Base-by-base conservation (phyloP, 2,888 invertebrate species). In the Cheilosia scutellata region DNA sequence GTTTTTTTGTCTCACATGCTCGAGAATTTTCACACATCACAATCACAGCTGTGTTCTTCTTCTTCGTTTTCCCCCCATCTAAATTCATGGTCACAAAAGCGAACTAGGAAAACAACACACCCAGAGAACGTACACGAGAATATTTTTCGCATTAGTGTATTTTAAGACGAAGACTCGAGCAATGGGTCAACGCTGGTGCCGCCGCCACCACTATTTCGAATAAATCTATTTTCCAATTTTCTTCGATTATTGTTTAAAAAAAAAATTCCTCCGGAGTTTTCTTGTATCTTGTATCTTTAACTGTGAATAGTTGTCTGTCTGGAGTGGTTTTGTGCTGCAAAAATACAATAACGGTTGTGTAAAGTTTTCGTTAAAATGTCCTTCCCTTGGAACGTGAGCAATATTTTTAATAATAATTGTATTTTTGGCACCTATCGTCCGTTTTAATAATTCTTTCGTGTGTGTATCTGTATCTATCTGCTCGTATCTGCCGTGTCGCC, bases 81-180 rank as follows among this genome's bases (percentile, higher is more conserved):
- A 11, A 16, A 57, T 20, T n/a, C 40, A 70, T n/a, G 13, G 70
- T 33, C 53, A 44, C 13, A 25, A 76, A 37, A 31, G 58, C 37
- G 76, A 71, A 58, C 13, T 49, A 40, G 47, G 16, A 31, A 33
- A 63, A 49, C 37, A 37, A 37, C 37, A 16, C 27, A 16, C 42
- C 29, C 44, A 9, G 42, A 40, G 42, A 47, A 27, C 11, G 11
- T 11, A 51, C 9, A 27, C 11, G 20, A 11, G 51, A 51, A 51
- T 5, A 58, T 29, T 25, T n/a, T 40, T 33, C 80, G 44, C 40
- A 9, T 7, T 78, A 86, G 80, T 80, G 40, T 82, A 82, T 82
- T 86, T 86, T 55, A 68, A 84, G 82, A 86, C 82, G 62, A 82
- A 57, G 86, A 77, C 82, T 72, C 71, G 76, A 76, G 75, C 75